Conservation (phyloP, 2,888 invertebrate species). For the Chymomyza procnemis region DNA sequence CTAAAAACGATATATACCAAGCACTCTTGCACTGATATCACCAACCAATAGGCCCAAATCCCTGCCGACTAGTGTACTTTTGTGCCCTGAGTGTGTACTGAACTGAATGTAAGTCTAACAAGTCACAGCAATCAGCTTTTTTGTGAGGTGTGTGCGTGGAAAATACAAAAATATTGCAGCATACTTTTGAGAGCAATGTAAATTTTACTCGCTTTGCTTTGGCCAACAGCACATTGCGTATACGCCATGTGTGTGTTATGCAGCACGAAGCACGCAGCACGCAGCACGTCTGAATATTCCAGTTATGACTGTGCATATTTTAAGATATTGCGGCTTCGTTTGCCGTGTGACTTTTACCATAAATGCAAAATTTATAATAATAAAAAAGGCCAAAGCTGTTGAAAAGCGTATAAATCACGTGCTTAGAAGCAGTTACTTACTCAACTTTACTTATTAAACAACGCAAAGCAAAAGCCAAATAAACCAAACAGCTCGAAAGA, state of each 20-base stretch:
- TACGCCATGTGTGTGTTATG: slow-evolving; percentile 36
- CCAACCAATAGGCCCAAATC: no score
- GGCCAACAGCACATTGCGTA: slow-evolving; percentile 23
- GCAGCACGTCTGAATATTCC: background rate
- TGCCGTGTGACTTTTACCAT: background rate
- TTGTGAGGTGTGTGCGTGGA: slow-evolving; percentile 19
- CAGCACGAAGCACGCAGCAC: slow-evolving; percentile 22
- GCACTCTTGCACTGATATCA: no score
- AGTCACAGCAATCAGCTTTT: slow-evolving; percentile 23
- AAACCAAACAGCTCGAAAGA: background rate
- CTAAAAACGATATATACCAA: no score
- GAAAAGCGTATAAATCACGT: background rate
- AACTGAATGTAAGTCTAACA: background rate
- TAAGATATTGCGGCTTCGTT: background rate
- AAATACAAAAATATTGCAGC: slow-evolving; percentile 26
- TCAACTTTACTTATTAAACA: background rate
- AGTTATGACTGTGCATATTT: background rate
- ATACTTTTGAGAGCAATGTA: slow-evolving; percentile 8
- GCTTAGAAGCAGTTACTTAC: background rate
- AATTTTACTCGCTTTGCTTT: slow-evolving; percentile 15
- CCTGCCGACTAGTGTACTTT: no score
- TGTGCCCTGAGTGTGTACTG: no score
- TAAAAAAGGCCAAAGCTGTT: background rate
- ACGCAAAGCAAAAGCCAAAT: background rate
- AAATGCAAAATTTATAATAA: background rate